Conservation (phyloP, 2,113 vertebrate genomes). For the Chloropsis hardwickii region DNA sequence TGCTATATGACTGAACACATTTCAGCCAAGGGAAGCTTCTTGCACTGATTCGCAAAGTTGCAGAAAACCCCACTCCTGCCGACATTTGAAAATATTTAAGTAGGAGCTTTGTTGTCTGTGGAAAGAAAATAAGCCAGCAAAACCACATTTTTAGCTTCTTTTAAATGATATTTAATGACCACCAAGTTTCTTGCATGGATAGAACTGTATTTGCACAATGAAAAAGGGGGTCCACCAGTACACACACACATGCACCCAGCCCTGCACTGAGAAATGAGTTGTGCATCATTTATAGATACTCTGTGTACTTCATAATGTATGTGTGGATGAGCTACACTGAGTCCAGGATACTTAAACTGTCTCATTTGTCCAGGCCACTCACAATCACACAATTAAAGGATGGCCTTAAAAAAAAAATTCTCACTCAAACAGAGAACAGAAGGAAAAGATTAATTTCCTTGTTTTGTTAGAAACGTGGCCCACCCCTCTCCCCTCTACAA, state of each 20-base stretch:
- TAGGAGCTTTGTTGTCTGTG: not conserved
- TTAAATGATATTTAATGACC: not conserved
- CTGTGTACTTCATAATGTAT: not conserved
- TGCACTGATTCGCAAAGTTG: not conserved
- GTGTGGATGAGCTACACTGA: not conserved
- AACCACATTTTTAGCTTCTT: not conserved
- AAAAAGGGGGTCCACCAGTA: not conserved
- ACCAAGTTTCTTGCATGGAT: not conserved
- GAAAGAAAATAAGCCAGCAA: not conserved
- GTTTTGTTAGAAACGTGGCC: not conserved
- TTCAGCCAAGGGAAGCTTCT: not conserved
- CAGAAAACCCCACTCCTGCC: not conserved
- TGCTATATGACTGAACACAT: not conserved
- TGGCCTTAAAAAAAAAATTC: not conserved
- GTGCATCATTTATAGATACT: slow-evolving; percentile 3
- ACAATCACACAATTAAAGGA: not conserved
- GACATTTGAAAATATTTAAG: slow-evolving; percentile 19
- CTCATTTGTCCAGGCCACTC: not conserved
- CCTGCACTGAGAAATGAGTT: not conserved
- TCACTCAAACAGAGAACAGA: not conserved
- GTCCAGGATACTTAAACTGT: not conserved
- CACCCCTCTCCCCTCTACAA: not conserved
- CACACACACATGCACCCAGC: not conserved
- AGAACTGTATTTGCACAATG: not conserved
- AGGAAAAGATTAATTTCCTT: not conserved